Evolutionary conservation across 2,113 vertebrate species (phyloP).

Genomic region (Pomatostomus ruficeps): DNA sequence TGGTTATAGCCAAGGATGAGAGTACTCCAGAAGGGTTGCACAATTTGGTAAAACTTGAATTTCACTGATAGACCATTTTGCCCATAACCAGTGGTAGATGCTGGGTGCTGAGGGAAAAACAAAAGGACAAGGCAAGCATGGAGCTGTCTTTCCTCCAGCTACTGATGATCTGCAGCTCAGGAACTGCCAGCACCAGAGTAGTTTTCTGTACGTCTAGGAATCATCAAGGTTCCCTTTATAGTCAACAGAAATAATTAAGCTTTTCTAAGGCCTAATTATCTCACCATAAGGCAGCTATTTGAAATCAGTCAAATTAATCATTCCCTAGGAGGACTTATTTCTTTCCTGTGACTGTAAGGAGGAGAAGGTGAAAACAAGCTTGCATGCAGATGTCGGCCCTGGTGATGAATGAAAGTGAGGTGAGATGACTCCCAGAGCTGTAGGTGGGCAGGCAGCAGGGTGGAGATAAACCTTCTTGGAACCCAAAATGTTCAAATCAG

Average conservation of each 20-base stretch:
- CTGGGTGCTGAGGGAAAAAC: neutral
- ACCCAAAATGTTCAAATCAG: neutral
- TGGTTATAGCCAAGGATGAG: neutral
- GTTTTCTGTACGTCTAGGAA: neutral
- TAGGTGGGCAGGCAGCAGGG: neutral
- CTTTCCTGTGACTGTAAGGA: neutral
- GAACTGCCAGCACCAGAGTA: neutral
- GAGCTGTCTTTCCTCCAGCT: neutral
- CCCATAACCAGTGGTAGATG: neutral
- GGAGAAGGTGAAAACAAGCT: neutral
- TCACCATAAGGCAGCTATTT: conserved; percentile 29
- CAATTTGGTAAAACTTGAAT: neutral
- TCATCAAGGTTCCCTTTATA: conserved; percentile 9
- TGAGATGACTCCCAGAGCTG: neutral
- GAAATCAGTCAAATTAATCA: conserved; percentile 26
- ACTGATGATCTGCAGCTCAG: neutral
- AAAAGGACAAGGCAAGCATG: neutral
- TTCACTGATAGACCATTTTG: neutral
- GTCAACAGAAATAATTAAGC: conserved; percentile 19
- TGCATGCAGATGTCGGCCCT: neutral
- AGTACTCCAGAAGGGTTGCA: neutral
- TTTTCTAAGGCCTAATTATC: conserved; percentile 34
- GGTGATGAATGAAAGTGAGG: neutral
- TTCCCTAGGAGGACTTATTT: conserved; percentile 2
- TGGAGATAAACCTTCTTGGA: neutral